Evolutionary conservation across 2,888 invertebrate species (phyloP).

Genomic region (Julus scanicus): DNA sequence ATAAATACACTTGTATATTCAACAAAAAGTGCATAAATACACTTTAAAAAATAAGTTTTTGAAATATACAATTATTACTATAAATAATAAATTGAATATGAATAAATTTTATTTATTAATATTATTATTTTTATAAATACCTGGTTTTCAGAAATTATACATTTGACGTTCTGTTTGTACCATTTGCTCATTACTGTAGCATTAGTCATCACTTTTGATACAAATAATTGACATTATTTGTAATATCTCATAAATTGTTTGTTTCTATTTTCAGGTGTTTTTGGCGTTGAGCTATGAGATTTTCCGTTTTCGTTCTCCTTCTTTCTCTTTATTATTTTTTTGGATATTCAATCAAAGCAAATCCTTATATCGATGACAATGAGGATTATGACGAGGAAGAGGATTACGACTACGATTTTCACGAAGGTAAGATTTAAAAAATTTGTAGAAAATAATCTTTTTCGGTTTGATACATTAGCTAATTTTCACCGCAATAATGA

Average conservation of each 20-base stretch:
- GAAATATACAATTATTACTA: too few relatives aligned
- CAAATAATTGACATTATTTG: too few relatives aligned
- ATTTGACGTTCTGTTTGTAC: too few relatives aligned
- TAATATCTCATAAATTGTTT: not conserved
- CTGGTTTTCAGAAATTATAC: too few relatives aligned
- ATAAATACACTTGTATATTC: too few relatives aligned
- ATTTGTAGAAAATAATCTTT: not conserved
- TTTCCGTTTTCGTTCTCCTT: conserved; percentile 55
- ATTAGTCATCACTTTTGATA: too few relatives aligned
- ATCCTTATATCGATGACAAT: conserved; percentile 50
- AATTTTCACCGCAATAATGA: not conserved
- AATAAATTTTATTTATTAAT: too few relatives aligned
- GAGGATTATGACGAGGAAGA: conserved; percentile 56
- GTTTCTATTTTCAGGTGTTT: conserved; percentile 51
- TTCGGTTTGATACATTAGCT: not conserved
- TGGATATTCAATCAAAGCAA: conserved; percentile 55
- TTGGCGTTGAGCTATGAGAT: conserved; percentile 56
- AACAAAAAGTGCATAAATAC: too few relatives aligned
- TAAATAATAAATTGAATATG: too few relatives aligned
- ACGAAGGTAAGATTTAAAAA: conserved; percentile 34
- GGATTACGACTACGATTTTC: conserved; percentile 49
- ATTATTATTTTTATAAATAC: too few relatives aligned
- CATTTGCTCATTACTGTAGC: too few relatives aligned
- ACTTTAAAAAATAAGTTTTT: too few relatives aligned
- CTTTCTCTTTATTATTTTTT: conserved; percentile 52